Evolutionary conservation across 2,797 vertebrate genomes (phyloP).

Genomic region (Momotus momota): DNA sequence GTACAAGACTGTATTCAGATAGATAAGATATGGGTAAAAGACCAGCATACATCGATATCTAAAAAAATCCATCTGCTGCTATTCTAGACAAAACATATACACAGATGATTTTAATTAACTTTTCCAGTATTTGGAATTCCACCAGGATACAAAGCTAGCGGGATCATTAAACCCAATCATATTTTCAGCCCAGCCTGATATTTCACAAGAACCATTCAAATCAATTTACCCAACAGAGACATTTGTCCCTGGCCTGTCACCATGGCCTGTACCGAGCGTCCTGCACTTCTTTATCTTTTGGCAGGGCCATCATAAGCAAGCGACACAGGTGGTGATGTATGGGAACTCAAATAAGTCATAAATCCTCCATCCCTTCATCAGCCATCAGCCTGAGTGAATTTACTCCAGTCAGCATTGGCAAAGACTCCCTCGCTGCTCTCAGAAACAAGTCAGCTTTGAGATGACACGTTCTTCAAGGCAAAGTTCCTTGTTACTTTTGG

Average conservation of each 20-base stretch:
- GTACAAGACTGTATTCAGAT: constrained; percentile 47
- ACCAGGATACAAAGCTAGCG: constrained; percentile 64
- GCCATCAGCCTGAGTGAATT: constrained; percentile 78
- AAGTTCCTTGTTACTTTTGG: constrained; percentile 1
- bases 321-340: constrained; percentile 82
- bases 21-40: constrained; percentile 54
- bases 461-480: constrained; percentile 65
- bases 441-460: constrained; percentile 71
- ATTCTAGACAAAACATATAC: constrained; percentile 39
- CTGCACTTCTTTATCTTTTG: constrained; percentile 87
- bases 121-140: constrained; percentile 71
- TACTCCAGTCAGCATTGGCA: constrained; percentile 73
- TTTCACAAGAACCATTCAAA: constrained; percentile 82
- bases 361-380: constrained; percentile 81
- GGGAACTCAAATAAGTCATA: constrained; percentile 82
- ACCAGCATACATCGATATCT: constrained; percentile 16
- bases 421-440: constrained; percentile 59
- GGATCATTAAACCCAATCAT: constrained; percentile 81
- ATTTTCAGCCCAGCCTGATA: constrained; percentile 79
- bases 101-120: constrained; percentile 73
- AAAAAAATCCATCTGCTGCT: neutral
- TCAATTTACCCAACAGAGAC: constrained; percentile 83
- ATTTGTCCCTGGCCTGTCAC: constrained; percentile 85
- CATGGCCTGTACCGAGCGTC: constrained; percentile 75
- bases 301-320: constrained; percentile 84